These are phyloP conservation scores for Brachycybe producta DNA, from an alignment of 2,888 invertebrate species.

Conservation along the genomic window DNA sequence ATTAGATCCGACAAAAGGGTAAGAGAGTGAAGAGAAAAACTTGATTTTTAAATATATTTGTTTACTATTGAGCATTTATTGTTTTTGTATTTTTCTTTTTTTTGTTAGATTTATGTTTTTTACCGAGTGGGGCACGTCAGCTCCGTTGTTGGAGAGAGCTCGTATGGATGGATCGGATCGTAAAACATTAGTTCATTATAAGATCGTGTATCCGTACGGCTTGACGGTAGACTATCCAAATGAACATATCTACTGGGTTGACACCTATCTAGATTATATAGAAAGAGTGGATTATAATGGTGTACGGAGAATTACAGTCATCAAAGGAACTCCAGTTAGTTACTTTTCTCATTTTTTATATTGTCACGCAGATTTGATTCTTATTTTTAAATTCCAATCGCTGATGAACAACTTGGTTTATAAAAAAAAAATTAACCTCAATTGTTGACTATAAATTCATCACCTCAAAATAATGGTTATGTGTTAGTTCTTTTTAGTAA, in stretches of 20 bases:
- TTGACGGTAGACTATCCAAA: slow-evolving; percentile 57
- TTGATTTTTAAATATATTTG: neutral
- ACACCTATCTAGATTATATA: slow-evolving; percentile 62
- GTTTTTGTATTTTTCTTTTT: slow-evolving; percentile 2
- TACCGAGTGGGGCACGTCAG: slow-evolving; percentile 55
- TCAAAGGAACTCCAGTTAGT: slow-evolving; percentile 41
- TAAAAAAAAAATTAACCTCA: neutral
- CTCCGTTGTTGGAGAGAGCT: slow-evolving; percentile 50
- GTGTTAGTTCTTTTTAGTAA: too few relatives aligned
- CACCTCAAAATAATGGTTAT: too few relatives aligned
- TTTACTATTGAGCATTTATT: neutral
- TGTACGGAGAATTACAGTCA: slow-evolving; percentile 46
- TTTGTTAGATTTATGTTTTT: slow-evolving; percentile 53
- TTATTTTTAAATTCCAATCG: slow-evolving; percentile 28
- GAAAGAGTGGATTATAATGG: slow-evolving; percentile 68
- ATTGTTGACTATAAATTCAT: too few relatives aligned
- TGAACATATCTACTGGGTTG: slow-evolving; percentile 63
- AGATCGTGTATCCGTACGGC: slow-evolving; percentile 64
- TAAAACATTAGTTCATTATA: slow-evolving; percentile 46
- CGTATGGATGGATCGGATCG: slow-evolving; percentile 50
- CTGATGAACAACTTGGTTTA: too few relatives aligned
- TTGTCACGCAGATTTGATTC: slow-evolving; percentile 1
- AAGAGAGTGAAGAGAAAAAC: slow-evolving; percentile 24
- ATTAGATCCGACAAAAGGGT: slow-evolving; percentile 62
- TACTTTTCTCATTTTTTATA: neutral